phyloP scores from a whole-genome alignment of 2,888 invertebrate genomes.

The Eilema sororculum region DNA sequence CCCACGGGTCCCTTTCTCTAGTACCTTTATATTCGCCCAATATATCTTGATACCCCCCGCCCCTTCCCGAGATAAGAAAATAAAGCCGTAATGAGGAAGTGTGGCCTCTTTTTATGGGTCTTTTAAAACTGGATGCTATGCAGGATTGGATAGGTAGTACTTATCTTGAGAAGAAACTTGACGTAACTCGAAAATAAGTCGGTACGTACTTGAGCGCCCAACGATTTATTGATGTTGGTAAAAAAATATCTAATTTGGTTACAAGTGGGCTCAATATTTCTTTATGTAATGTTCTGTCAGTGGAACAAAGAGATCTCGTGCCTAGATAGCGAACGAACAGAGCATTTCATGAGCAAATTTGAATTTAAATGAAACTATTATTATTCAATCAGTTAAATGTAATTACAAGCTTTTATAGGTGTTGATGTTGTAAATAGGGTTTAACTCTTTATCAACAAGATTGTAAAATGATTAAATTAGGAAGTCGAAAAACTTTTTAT shows the following conservation, averaged over 20 bases:
- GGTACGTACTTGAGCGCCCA: conserved; percentile 63
- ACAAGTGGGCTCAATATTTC: conserved; percentile 49
- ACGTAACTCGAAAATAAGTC: conserved; percentile 72
- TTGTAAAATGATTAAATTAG: conserved; percentile 15
- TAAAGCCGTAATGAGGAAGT: conserved; percentile 62
- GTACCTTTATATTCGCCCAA: conserved; percentile 73
- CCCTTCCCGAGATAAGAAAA: conserved; percentile 62
- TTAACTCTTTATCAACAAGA: conserved; percentile 12
- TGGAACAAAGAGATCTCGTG: conserved; percentile 46
- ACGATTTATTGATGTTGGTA: conserved; percentile 65
- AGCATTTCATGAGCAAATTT: conserved; percentile 28
- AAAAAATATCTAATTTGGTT: conserved; percentile 53
- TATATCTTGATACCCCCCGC: conserved; percentile 64
- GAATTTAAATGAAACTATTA: conserved; percentile 30
- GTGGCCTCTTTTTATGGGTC: conserved; percentile 69
- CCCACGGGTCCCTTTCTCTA: conserved; percentile 75
- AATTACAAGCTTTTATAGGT: conserved; percentile 38
- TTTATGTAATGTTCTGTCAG: conserved; percentile 47
- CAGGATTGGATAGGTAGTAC: conserved; percentile 75
- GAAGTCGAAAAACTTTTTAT: background rate
- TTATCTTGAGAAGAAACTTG: conserved; percentile 76
- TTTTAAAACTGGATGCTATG: conserved; percentile 68
- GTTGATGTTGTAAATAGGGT: conserved; percentile 26
- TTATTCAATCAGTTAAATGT: conserved; percentile 21
- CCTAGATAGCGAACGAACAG: conserved; percentile 35